phyloP scores from a whole-genome alignment of 1,140 invertebrate species.

The Thaumetopoea pityocampa region DNA sequence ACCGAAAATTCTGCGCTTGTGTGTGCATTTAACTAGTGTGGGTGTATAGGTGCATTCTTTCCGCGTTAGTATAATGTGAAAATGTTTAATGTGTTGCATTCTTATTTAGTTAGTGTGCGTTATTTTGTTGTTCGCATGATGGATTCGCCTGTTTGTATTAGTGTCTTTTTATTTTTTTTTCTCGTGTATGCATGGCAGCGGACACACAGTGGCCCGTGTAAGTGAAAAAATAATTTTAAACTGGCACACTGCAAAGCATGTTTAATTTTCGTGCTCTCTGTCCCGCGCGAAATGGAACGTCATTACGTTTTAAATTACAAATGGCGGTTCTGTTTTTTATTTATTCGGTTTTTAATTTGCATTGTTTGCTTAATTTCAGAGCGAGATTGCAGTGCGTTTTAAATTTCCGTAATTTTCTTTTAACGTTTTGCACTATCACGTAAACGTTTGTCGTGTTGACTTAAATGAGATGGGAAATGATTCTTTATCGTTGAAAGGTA shows the following conservation, averaged over 20 bases:
- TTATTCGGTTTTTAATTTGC: conserved; percentile 54
- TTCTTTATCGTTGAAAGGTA: too few species aligned
- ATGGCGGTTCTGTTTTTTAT: conserved; percentile 55
- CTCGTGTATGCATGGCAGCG: conserved; percentile 24
- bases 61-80: conserved; percentile 39
- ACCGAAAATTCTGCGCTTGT: conserved; percentile 56
- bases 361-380: conserved; percentile 42
- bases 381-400: conserved; percentile 1
- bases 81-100: conserved; percentile 32
- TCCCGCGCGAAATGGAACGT: conserved; percentile 69
- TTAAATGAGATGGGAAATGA: too few species aligned
- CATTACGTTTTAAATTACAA: conserved; percentile 75
- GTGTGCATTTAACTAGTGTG: conserved; percentile 33
- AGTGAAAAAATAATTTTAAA: conserved; percentile 75
- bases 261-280: conserved; percentile 72
- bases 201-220: conserved; percentile 55
- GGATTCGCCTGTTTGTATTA: conserved; percentile 66
- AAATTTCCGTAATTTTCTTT: too few species aligned
- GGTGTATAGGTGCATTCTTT: conserved; percentile 57
- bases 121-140: conserved; percentile 61
- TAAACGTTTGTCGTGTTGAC: too few species aligned
- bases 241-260: conserved; percentile 65
- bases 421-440: too few species aligned
- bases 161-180: conserved; percentile 63
- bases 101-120: conserved; percentile 39